Evolutionary conservation across 2,888 invertebrate species (phyloP).

Genomic region (Resseliella maxima): DNA sequence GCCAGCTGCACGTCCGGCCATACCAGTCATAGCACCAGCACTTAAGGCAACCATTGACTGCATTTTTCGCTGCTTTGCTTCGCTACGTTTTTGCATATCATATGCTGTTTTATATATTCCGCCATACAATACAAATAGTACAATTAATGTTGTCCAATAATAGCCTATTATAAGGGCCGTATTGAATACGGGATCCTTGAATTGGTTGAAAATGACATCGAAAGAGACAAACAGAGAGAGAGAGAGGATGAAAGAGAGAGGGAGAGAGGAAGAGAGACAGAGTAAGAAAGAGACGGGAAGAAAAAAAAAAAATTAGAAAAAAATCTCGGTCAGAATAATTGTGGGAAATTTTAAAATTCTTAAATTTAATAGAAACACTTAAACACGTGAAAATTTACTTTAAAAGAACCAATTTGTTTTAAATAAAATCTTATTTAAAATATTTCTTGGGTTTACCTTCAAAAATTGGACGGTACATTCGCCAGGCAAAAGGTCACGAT

Average conservation of each 20-base stretch:
- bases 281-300: too few species aligned
- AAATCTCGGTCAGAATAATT: not conserved
- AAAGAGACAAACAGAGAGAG: too few species aligned
- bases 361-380: too few species aligned
- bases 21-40: conserved; percentile 90
- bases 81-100: conserved; percentile 96
- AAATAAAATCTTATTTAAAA: too few species aligned
- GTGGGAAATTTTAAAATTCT: too few species aligned
- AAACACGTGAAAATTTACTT: too few species aligned
- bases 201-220: not conserved
- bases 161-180: conserved; percentile 91
- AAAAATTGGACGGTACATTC: conserved; percentile 97
- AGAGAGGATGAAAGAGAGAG: too few species aligned
- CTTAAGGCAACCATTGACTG: conserved; percentile 93
- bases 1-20: conserved; percentile 88
- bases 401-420: too few species aligned
- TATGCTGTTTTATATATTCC: conserved; percentile 98
- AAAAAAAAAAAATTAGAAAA: too few species aligned
- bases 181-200: conserved; percentile 55
- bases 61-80: conserved; percentile 95
- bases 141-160: conserved; percentile 96
- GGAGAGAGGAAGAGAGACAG: too few species aligned
- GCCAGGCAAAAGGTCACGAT: conserved; percentile 85
- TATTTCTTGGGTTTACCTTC: conserved; percentile 72
- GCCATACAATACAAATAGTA: conserved; percentile 94